Evolutionary conservation across 2,113 vertebrate genomes (phyloP), one percentile per base, ranked within the genome.

Genomic region (Apus apus): DNA sequence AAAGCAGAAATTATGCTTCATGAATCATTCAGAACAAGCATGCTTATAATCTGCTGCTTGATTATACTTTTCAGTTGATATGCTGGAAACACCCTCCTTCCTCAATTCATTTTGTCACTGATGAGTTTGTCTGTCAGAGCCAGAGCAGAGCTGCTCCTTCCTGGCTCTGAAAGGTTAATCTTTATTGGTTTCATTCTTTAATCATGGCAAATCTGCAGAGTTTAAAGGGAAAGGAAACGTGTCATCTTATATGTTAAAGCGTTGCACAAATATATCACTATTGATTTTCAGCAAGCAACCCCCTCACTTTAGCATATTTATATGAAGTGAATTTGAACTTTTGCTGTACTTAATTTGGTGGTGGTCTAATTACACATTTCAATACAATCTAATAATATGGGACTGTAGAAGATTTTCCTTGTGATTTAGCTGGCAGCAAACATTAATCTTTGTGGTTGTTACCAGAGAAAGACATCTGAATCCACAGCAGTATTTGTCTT

Each of bases 1-100:
- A 92, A 75, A 92, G 84, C 48, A 95, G 84, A 84, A 95, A 84
- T 95, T 88, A 86, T 62, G 43, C 81, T 95, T 93, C 93, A 96
- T 97, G 93, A 96, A 95, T 96, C 88, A 97, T 95, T 97, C 85
- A 97, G 73, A 96, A 71, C 56, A 79, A 93, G 84, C 66, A 67
- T 50, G 50, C n/a, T 91, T 96, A 78, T 94, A 89, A 91, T 96
- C 74, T 80, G 29, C 68, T 96, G 80, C 93, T 93, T 95, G 92
- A 95, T 96, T 94, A 85, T 89, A 79, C 73, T 90, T 88, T 82
- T 87, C 71, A 48, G 74, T 83, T 94, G 81, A 76, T 91, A 75
- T 78, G 80, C 93, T 93, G 77, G 72, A 87, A 91, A 84, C 94
- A 87, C 58, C 71, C 82, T 87, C 64, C n/a, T 93, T 92, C 70